phyloP scores from a whole-genome alignment of 2,113 vertebrate genomes.

The Desmodus rotundus region DNA sequence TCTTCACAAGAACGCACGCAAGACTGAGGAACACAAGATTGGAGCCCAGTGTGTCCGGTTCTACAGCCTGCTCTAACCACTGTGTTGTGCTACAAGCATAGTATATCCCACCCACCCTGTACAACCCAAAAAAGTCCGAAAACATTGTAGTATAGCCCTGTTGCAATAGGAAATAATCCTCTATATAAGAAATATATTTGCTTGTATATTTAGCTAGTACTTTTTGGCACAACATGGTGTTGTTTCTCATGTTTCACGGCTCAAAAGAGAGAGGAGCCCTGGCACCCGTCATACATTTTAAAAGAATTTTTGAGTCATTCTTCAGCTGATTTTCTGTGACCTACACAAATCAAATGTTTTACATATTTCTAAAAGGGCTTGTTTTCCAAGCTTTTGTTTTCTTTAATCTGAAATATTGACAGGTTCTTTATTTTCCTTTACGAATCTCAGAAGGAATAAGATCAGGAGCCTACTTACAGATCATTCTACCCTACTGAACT shows the following conservation, averaged over 20 bases:
- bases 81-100: neutral
- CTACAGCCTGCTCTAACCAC: neutral
- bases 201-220: neutral
- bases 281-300: neutral
- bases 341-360: neutral
- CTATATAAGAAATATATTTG: neutral
- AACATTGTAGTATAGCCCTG: neutral
- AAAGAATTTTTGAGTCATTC: neutral
- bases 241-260: neutral
- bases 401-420: neutral
- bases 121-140: neutral
- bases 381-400: neutral
- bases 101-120: neutral
- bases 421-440: neutral
- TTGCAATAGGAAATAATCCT: neutral
- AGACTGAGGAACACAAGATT: neutral
- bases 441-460: neutral
- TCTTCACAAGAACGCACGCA: neutral
- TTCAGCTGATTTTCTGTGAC: neutral
- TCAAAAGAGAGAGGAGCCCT: neutral
- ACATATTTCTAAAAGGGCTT: neutral
- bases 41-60: neutral
- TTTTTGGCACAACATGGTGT: neutral
- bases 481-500: neutral
- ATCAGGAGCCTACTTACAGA: neutral